Conservation (phyloP, 2,113 vertebrate species). For the Corythoichthys intestinalis region DNA sequence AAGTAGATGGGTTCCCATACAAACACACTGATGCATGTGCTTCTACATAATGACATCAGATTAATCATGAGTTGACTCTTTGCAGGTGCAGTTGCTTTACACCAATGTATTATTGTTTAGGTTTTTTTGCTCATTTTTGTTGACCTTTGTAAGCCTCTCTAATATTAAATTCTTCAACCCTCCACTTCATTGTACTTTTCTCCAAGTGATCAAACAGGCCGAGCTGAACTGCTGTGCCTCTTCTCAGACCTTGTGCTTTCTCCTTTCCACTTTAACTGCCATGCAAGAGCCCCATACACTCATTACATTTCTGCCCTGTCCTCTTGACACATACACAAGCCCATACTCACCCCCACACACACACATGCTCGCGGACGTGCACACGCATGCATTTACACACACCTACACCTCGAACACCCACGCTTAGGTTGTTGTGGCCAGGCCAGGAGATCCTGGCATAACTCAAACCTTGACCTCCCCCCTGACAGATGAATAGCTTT, state of each 20-base stretch:
- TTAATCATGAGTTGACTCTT: constrained; percentile 43
- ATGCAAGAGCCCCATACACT: constrained; percentile 31
- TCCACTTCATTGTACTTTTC: constrained; percentile 36
- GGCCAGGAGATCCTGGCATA: constrained; percentile 63
- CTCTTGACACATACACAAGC: constrained; percentile 9
- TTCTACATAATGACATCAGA: constrained; percentile 52
- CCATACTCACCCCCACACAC: background rate
- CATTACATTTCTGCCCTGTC: constrained; percentile 38
- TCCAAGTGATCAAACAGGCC: constrained; percentile 24
- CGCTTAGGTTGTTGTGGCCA: constrained; percentile 54
- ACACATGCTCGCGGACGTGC: background rate
- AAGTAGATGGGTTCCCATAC: constrained; percentile 12
- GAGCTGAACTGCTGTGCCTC: constrained; percentile 42
- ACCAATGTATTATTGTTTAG: constrained; percentile 34
- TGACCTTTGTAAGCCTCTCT: constrained; percentile 45
- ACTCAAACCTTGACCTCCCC: constrained; percentile 69
- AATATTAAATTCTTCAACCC: constrained; percentile 30
- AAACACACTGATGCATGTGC: constrained; percentile 33
- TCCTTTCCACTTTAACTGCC: constrained; percentile 33
- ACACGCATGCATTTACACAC: constrained; percentile 15
- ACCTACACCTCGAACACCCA: constrained; percentile 47
- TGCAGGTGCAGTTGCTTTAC: constrained; percentile 23
- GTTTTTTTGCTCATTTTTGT: constrained; percentile 32
- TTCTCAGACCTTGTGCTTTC: constrained; percentile 24
- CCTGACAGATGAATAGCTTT: constrained; percentile 65